These are phyloP conservation scores for Scrobipalpa costella DNA, from an alignment of 2,888 invertebrate genomes.

Conservation along the genomic window DNA sequence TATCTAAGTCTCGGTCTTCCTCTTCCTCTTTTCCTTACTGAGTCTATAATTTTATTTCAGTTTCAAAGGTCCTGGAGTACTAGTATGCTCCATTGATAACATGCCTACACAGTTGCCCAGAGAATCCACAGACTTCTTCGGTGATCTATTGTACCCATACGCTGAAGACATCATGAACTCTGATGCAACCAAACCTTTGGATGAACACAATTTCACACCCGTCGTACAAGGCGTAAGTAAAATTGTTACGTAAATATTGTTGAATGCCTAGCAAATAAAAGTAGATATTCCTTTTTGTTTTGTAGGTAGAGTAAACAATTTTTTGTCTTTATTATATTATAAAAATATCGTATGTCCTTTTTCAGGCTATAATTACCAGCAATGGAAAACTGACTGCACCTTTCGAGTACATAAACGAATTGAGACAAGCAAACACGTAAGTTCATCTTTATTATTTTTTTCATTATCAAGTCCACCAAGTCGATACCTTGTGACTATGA, in stretches of 20 bases:
- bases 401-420: constrained; percentile 96
- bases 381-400: constrained; percentile 95
- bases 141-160: constrained; percentile 94
- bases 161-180: constrained; percentile 93
- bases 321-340: no score
- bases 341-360: no score
- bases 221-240: constrained; percentile 84
- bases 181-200: constrained; percentile 89
- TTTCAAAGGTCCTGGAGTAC: constrained; percentile 97
- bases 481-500: no score
- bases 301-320: no score
- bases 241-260: no score
- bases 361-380: constrained; percentile 96
- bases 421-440: constrained; percentile 86
- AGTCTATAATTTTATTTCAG: constrained; percentile 62
- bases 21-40: no score
- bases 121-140: constrained; percentile 99
- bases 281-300: no score
- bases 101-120: constrained; percentile 99
- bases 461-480: no score
- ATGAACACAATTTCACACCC: constrained; percentile 87
- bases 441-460: constrained; percentile 35
- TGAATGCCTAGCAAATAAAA: no score
- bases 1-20: no score
- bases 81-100: constrained; percentile 99